A percentile compares a stretch with the other conserved stretches of the same genome.
These are phyloP conservation scores for Sitobion miscanthi DNA, from an alignment of 1,140 invertebrate genomes.

Conservation along the genomic window DNA sequence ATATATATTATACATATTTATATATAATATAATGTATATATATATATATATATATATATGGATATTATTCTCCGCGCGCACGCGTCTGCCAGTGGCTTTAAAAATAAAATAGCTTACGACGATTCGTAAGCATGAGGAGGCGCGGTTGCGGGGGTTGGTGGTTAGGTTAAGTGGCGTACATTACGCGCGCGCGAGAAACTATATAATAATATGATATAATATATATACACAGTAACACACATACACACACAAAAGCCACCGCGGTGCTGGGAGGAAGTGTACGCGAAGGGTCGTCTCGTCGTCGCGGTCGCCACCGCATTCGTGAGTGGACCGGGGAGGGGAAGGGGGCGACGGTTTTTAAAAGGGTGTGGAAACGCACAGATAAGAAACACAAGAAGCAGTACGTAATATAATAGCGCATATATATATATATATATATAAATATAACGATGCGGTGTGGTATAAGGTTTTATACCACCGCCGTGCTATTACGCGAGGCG, in stretches of 20 bases:
- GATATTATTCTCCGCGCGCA: background rate
- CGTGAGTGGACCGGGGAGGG: background rate
- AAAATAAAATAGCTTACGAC: background rate
- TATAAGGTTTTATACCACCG: conserved; percentile 36
- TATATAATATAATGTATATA: background rate
- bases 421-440: background rate
- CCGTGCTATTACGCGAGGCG: background rate
- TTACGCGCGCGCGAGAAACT: conserved; percentile 32
- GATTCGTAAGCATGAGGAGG: background rate
- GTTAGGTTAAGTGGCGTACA: conserved; percentile 34
- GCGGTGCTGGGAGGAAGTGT: background rate
- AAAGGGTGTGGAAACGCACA: conserved; percentile 54
- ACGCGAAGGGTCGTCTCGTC: background rate
- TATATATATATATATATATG: too few species aligned
- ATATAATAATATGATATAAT: background rate
- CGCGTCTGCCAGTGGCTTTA: background rate
- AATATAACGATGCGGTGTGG: background rate
- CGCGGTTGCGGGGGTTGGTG: background rate
- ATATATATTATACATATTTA: too few species aligned
- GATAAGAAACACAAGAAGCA: conserved; percentile 47
- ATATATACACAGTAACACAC: background rate
- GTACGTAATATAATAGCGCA: background rate
- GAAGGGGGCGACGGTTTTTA: conserved; percentile 35
- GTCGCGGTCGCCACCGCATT: background rate
- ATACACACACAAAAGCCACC: background rate